Conservation (phyloP, 2,113 vertebrate genomes). For the Sapayoa aenigma region DNA sequence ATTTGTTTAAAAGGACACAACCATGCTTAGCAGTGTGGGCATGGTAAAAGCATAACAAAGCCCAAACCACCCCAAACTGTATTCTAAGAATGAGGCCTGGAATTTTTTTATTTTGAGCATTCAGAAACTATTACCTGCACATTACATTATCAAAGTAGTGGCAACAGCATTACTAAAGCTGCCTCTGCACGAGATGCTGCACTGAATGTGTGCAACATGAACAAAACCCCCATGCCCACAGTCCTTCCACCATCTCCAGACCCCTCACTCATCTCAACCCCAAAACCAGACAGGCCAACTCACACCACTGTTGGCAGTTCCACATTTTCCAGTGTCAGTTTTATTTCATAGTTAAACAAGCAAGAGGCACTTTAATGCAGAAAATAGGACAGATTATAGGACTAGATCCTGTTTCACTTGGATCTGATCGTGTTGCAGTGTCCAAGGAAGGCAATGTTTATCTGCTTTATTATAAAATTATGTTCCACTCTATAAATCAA, state of each 20-base stretch:
- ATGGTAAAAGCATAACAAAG: neutral
- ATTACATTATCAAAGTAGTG: neutral
- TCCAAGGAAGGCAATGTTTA: neutral
- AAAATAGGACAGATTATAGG: neutral
- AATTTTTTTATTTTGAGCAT: neutral
- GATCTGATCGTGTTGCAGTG: neutral
- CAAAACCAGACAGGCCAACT: neutral
- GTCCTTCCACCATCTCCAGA: neutral
- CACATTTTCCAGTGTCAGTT: neutral
- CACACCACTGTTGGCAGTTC: neutral
- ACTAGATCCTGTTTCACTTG: constrained; percentile 6
- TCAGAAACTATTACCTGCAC: neutral
- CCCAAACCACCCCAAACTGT: neutral
- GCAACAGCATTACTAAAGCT: neutral
- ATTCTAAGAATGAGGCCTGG: neutral
- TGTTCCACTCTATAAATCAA: neutral
- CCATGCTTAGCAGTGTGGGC: neutral
- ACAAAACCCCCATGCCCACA: neutral
- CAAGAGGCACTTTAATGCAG: neutral
- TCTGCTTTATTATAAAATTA: neutral
- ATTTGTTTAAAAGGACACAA: neutral
- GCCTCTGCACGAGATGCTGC: neutral
- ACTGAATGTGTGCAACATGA: neutral
- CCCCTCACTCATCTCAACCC: neutral
- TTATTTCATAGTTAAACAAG: neutral